Evolutionary conservation across 2,888 invertebrate species (phyloP).

Genomic region (Tinea semifulvella): DNA sequence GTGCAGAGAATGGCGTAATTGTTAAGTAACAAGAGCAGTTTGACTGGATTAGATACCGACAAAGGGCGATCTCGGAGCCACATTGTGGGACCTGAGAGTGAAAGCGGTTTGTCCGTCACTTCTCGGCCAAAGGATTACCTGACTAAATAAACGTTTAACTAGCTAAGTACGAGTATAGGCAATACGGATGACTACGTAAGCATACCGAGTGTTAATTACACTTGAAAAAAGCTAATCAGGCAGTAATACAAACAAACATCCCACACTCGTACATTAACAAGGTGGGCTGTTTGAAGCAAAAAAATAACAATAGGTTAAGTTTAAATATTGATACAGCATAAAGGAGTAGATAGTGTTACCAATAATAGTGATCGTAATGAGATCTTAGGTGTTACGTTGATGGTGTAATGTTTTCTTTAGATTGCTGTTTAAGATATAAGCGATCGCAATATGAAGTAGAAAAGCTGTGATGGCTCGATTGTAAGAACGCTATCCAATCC

Average conservation of each 20-base stretch:
- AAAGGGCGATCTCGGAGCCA: conserved; percentile 13
- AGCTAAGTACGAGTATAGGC: too few species aligned
- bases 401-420: background rate
- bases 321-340: background rate
- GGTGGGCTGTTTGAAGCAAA: background rate
- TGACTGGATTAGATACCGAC: conserved; percentile 12
- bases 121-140: too few species aligned
- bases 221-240: too few species aligned
- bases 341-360: background rate
- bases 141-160: too few species aligned
- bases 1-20: conserved; percentile 2
- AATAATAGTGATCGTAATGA: conserved; percentile 9
- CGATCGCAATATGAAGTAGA: too few species aligned
- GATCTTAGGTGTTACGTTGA: background rate
- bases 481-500: too few species aligned
- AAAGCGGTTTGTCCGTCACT: conserved; percentile 10
- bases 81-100: conserved; percentile 10
- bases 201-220: too few species aligned
- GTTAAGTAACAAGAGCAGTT: conserved; percentile 9
- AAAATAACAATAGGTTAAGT: background rate
- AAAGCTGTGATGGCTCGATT: too few species aligned
- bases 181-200: too few species aligned
- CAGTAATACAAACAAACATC: background rate
- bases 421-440: background rate
- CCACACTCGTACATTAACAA: conserved; percentile 2